Percentiles rank a stretch among this genome's conserved stretches.
Evolutionary conservation across 2,113 vertebrate genomes (phyloP).

Genomic region (Myanophis thanlyinensis): DNA sequence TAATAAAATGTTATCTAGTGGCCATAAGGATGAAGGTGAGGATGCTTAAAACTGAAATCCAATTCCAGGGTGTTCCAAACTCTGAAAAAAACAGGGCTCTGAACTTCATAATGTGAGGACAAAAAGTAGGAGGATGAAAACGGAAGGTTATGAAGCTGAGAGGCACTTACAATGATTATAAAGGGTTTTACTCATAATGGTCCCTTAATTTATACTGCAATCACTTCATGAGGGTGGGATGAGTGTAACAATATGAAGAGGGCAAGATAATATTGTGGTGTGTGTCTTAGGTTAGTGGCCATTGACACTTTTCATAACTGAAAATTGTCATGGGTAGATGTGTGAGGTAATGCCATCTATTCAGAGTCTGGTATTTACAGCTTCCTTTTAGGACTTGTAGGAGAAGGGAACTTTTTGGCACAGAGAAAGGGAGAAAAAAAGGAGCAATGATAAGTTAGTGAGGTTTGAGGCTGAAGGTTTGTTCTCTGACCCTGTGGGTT

Average conservation of each 20-base stretch:
- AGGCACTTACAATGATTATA: not conserved
- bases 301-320: not conserved
- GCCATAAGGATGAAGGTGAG: not conserved
- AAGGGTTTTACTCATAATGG: not conserved
- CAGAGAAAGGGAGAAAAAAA: not conserved
- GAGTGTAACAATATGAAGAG: not conserved
- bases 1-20: not conserved
- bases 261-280: not conserved
- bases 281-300: too few species aligned
- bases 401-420: not conserved
- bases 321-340: not conserved
- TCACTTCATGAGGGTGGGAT: not conserved
- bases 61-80: not conserved
- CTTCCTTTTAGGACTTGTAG: not conserved
- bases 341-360: not conserved
- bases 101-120: not conserved
- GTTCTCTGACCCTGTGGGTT: too few species aligned
- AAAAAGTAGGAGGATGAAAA: not conserved
- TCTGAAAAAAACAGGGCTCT: not conserved
- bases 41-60: not conserved
- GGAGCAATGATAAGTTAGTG: too few species aligned
- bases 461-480: too few species aligned
- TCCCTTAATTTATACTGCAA: not conserved
- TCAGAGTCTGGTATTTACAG: too few species aligned
- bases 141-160: not conserved